Base-by-base conservation (phyloP, 2,888 invertebrate species). In the Drosophila cognata region DNA sequence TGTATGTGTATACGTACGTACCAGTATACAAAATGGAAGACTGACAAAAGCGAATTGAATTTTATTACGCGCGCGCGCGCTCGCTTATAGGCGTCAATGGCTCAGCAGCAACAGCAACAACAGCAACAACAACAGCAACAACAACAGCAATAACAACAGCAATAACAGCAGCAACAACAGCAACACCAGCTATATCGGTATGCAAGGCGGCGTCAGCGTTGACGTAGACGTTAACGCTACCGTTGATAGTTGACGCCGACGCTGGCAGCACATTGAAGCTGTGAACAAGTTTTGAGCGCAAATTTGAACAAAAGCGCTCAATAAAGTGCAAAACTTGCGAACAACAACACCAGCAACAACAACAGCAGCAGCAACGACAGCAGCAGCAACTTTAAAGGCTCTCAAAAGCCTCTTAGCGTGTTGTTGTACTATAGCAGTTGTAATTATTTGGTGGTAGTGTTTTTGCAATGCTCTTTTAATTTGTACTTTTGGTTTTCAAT, bases 381-480 rank as follows among this genome's bases (percentile, higher is more conserved):
- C 68, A 35, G 11, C 55, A 59, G n/a, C 33, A 63, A 46, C 46
- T 36, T 51, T 55, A 43, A 71, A 71, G 41, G 51, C 55, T 56
- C 58, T 52, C 28, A 61, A 52, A 46, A 62, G 46, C 33, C 35
- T 43, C 43, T 43, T 46, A 46, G 8, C 46, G 25, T 25, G 16
- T 46, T 25, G 46, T 46, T 72, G 56, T 55, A 61, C 46, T 52
- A 38, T 38, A 63, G 53, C 51, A 64, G 41, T 50, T 63, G 65
- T 66, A 61, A 58, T 71, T 76, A 61, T 76, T 62, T 41, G 36
- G 35, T 71, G 48, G 33, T 68, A 62, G 10, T 73, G 57, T 80
- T 86, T 79, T 70, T 81, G 82, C 81, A 87, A 84, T 87, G 72
- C 81, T 70, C 76, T 79, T 87, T 84, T 83, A 79, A 79, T 81